Percentiles rank a stretch among this genome's conserved stretches.
Conservation (phyloP, 2,888 invertebrate genomes). For the Stenichneumon culpator region DNA sequence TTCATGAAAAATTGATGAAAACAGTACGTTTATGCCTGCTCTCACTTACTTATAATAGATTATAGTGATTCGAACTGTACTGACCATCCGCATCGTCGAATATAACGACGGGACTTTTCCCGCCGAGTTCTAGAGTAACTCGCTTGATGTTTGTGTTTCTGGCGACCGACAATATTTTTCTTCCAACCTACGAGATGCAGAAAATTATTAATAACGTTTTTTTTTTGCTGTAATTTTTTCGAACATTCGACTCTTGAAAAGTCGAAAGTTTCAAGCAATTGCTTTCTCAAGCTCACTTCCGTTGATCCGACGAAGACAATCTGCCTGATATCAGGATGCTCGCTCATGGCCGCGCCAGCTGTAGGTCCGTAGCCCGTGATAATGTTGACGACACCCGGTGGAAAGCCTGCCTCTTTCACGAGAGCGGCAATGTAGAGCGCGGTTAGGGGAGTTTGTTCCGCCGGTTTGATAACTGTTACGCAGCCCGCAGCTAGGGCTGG, state of each 20-base stretch:
- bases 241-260: background rate
- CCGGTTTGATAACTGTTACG: conserved; percentile 91
- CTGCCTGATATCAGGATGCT: conserved; percentile 86
- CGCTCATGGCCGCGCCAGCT: conserved; percentile 86
- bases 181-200: conserved; percentile 71
- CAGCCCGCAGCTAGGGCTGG: conserved; percentile 88
- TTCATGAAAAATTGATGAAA: background rate
- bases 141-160: conserved; percentile 93
- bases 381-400: conserved; percentile 87
- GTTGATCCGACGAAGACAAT: conserved; percentile 87
- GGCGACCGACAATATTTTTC: conserved; percentile 87
- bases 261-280: background rate
- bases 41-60: conserved; percentile 35
- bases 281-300: conserved; percentile 78
- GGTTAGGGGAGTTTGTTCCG: conserved; percentile 88
- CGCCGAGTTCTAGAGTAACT: conserved; percentile 94
- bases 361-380: conserved; percentile 87
- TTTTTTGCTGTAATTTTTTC: background rate
- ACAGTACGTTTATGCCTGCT: background rate
- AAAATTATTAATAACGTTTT: background rate
- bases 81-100: conserved; percentile 93
- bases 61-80: conserved; percentile 71
- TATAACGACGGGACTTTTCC: conserved; percentile 95
- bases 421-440: conserved; percentile 87
- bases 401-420: conserved; percentile 87